These are phyloP conservation scores for Tricholaema leucomelas DNA, from an alignment of 2,113 vertebrate species.

Conservation along the genomic window DNA sequence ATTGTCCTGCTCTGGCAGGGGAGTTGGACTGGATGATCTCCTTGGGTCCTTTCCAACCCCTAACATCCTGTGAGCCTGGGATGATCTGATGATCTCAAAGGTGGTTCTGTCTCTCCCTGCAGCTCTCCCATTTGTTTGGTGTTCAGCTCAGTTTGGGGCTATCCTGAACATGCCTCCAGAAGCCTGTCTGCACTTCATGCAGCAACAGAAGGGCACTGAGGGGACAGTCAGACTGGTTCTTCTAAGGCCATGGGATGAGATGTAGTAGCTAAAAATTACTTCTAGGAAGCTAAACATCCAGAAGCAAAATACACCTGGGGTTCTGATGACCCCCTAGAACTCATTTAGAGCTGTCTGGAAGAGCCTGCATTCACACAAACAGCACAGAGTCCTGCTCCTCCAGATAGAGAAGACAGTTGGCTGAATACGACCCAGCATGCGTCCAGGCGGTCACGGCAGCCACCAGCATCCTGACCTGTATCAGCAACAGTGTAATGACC, in stretches of 20 bases:
- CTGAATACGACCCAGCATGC: too few species aligned
- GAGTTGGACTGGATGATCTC: too few species aligned
- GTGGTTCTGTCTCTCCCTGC: neutral
- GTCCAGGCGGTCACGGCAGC: too few species aligned
- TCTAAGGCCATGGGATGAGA: neutral
- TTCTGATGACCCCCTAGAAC: neutral
- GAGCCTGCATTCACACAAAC: neutral
- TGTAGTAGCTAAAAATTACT: neutral
- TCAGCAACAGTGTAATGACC: too few species aligned
- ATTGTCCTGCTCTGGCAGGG: too few species aligned
- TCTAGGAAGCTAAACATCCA: neutral
- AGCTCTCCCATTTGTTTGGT: neutral
- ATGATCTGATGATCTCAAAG: too few species aligned
- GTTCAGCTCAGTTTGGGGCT: neutral
- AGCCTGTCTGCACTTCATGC: neutral
- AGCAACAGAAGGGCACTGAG: neutral
- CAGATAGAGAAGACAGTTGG: neutral
- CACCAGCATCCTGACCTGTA: too few species aligned
- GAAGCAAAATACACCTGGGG: neutral
- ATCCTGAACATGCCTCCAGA: neutral
- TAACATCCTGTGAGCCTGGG: too few species aligned
- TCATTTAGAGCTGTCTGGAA: neutral
- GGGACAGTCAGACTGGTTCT: neutral
- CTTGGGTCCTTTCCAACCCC: too few species aligned
- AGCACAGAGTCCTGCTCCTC: neutral